phyloP scores from a whole-genome alignment of 2,888 invertebrate genomes.

The Endomychus coccineus region DNA sequence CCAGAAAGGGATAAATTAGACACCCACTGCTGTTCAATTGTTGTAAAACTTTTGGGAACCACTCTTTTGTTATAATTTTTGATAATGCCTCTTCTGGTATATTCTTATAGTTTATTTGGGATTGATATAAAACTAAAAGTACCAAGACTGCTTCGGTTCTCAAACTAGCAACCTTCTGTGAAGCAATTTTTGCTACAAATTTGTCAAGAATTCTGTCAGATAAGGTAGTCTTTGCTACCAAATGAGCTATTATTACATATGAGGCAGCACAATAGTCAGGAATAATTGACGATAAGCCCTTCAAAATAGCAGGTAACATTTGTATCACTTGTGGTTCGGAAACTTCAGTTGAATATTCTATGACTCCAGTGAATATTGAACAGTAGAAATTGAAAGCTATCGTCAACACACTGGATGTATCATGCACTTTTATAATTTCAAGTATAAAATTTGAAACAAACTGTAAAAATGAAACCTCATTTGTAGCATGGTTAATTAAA shows the following conservation, averaged over 20 bases:
- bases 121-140: conserved; percentile 62
- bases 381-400: conserved; percentile 77
- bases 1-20: conserved; percentile 51
- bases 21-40: conserved; percentile 50
- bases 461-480: conserved; percentile 55
- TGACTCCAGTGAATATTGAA: conserved; percentile 62
- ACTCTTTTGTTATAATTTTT: conserved; percentile 45
- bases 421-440: conserved; percentile 53
- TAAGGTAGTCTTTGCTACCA: conserved; percentile 58
- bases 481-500: conserved; percentile 64
- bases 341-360: conserved; percentile 49
- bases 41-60: conserved; percentile 47
- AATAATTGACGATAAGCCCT: conserved; percentile 60
- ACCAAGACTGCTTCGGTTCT: conserved; percentile 57
- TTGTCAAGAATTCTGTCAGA: conserved; percentile 50
- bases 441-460: conserved; percentile 54
- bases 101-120: conserved; percentile 44
- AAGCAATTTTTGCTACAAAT: conserved; percentile 53
- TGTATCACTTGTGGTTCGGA: conserved; percentile 60
- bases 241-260: conserved; percentile 65
- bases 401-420: conserved; percentile 54
- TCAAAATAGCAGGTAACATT: conserved; percentile 63
- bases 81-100: conserved; percentile 50
- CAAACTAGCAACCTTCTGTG: conserved; percentile 47
- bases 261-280: conserved; percentile 66